Evolutionary conservation across 2,113 vertebrate genomes (phyloP).

Genomic region (Apus apus): DNA sequence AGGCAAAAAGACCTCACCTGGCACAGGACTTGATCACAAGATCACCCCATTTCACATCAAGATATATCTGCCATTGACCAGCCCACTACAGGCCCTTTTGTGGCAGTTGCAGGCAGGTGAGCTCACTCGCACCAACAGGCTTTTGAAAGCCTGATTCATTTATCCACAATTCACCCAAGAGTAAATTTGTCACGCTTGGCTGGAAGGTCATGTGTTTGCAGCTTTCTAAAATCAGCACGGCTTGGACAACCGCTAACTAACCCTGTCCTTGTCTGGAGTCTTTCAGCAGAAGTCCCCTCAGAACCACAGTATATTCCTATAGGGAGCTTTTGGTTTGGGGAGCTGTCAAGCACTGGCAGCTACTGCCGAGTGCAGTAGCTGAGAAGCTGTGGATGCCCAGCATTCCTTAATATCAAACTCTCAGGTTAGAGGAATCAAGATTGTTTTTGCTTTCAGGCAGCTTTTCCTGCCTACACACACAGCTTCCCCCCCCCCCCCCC

Average conservation of each 20-base stretch:
- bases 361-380: not conserved
- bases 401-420: not conserved
- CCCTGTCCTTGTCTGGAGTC: not conserved
- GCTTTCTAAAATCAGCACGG: not conserved
- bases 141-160: not conserved
- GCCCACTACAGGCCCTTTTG: not conserved
- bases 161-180: not conserved
- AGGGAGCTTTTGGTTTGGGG: not conserved
- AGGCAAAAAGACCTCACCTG: not conserved
- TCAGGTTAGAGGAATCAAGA: not conserved
- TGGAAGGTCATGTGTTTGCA: not conserved
- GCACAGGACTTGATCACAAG: not conserved
- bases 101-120: not conserved
- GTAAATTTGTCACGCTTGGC: not conserved
- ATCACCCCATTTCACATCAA: accelerated
- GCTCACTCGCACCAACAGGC: accelerated
- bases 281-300: not conserved
- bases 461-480: not conserved
- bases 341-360: not conserved
- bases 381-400: not conserved
- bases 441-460: not conserved
- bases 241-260: not conserved
- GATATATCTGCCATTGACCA: not conserved
- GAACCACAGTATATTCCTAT: not conserved
- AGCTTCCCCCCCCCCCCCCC: not conserved